These are phyloP conservation scores for Batillaria attramentaria DNA, from an alignment of 1,140 invertebrate genomes.

Conservation along the genomic window DNA sequence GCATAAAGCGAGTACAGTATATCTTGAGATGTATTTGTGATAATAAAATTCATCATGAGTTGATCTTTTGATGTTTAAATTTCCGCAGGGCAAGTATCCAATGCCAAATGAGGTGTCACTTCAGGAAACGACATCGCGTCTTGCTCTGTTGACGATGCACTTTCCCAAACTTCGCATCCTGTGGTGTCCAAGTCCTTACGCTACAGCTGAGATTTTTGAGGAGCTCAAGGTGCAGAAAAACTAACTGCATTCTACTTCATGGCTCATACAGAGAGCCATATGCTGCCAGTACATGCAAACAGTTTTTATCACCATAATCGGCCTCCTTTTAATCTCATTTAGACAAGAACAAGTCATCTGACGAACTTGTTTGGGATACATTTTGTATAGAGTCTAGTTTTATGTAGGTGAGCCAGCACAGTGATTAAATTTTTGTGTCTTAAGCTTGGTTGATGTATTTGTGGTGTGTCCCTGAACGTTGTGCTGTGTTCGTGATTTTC, in stretches of 20 bases:
- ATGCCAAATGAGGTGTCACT: constrained; percentile 83
- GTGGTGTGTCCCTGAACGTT: no score
- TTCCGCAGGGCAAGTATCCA: constrained; percentile 81
- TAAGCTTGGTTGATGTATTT: no score
- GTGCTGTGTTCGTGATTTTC: no score
- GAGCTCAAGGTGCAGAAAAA: constrained; percentile 73
- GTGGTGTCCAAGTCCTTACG: constrained; percentile 96
- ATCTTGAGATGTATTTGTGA: no score
- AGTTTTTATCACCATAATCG: neutral
- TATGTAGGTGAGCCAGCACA: no score
- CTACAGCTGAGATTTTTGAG: constrained; percentile 95
- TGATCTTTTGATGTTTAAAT: neutral
- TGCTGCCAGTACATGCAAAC: neutral
- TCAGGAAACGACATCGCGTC: constrained; percentile 82
- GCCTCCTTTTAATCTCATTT: neutral
- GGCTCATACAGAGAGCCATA: neutral
- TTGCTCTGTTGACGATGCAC: constrained; percentile 93
- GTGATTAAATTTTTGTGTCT: no score
- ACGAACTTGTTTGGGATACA: no score
- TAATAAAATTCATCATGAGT: no score
- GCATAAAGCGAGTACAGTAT: no score
- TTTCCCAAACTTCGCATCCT: constrained; percentile 93
- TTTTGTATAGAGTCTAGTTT: no score
- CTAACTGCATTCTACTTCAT: neutral
- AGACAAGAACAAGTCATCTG: no score